These are phyloP conservation scores for Apamea monoglypha DNA, from an alignment of 2,888 invertebrate species.

Conservation along the genomic window DNA sequence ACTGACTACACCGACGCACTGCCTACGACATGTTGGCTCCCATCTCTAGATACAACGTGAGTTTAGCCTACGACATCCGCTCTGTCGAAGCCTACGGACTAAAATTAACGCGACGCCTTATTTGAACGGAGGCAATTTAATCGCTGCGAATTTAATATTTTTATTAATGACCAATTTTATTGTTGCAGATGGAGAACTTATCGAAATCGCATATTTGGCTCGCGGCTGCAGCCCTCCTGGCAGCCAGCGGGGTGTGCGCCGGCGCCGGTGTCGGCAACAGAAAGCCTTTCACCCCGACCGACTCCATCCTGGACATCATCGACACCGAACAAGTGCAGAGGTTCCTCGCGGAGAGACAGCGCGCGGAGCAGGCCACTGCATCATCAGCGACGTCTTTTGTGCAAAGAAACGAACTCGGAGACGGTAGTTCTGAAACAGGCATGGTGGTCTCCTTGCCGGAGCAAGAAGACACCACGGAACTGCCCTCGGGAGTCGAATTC, in stretches of 20 bases:
- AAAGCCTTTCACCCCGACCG: constrained; percentile 85
- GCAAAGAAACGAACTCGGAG: constrained; percentile 90
- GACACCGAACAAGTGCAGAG: constrained; percentile 91
- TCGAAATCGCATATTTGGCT: constrained; percentile 85
- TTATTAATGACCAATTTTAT: constrained; percentile 68
- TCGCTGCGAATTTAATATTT: constrained; percentile 59
- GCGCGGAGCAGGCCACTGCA: constrained; percentile 84
- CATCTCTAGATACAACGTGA: constrained; percentile 86
- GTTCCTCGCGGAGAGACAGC: constrained; percentile 87
- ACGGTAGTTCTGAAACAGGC: constrained; percentile 87
- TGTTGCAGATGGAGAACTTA: constrained; percentile 87
- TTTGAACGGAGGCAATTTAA: constrained; percentile 59
- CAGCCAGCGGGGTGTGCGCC: constrained; percentile 81
- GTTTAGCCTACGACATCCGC: constrained; percentile 87
- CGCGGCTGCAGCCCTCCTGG: constrained; percentile 82
- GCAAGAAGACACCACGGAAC: constrained; percentile 83
- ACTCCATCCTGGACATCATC: constrained; percentile 91
- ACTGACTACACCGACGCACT: constrained; percentile 83
- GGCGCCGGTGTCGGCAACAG: constrained; percentile 84
- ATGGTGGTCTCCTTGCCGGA: constrained; percentile 86
- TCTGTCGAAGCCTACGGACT: constrained; percentile 73
- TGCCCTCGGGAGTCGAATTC: constrained; percentile 88
- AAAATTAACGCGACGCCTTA: constrained; percentile 70
- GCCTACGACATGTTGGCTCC: constrained; percentile 84
- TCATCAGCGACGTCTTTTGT: constrained; percentile 86